These are phyloP conservation scores for Epirrita christyi DNA, from an alignment of 2,888 invertebrate species.

Conservation along the genomic window DNA sequence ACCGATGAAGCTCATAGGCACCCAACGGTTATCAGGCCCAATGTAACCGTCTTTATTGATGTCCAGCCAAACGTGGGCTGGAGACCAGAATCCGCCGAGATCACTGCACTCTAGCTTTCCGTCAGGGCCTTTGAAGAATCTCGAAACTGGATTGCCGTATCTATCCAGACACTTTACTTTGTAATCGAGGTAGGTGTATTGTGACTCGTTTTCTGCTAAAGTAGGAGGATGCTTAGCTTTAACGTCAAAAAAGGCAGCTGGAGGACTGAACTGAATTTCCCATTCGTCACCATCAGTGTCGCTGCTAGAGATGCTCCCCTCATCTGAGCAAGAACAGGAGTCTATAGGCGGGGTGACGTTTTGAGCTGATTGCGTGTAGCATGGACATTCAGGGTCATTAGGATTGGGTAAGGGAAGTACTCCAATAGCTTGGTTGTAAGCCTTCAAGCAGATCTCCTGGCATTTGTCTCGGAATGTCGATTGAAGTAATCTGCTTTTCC, in stretches of 20 bases:
- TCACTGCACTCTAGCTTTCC: slow-evolving; percentile 76
- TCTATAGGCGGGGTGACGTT: slow-evolving; percentile 58
- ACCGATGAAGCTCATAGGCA: slow-evolving; percentile 71
- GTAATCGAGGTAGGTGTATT: slow-evolving; percentile 75
- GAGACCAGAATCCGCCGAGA: slow-evolving; percentile 75
- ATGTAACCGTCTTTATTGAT: slow-evolving; percentile 78
- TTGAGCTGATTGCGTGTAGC: slow-evolving; percentile 49
- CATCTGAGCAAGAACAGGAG: slow-evolving; percentile 77
- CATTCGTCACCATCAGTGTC: slow-evolving; percentile 78
- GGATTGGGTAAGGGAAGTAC: slow-evolving; percentile 68
- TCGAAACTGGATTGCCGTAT: slow-evolving; percentile 68
- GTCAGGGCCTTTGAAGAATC: slow-evolving; percentile 74
- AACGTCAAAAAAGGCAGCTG: slow-evolving; percentile 65
- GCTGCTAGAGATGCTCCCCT: slow-evolving; percentile 62
- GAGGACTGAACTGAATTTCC: slow-evolving; percentile 76
- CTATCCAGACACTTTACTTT: slow-evolving; percentile 75
- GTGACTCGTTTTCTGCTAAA: slow-evolving; percentile 54
- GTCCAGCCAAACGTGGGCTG: slow-evolving; percentile 66
- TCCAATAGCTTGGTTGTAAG: slow-evolving; percentile 78
- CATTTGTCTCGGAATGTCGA: slow-evolving; percentile 76
- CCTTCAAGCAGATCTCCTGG: slow-evolving; percentile 78
- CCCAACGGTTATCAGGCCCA: slow-evolving; percentile 74
- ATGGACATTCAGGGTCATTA: slow-evolving; percentile 73
- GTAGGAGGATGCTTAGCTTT: slow-evolving; percentile 69
- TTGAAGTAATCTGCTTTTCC: slow-evolving; percentile 70